phyloP scores from a whole-genome alignment of 2,113 vertebrate genomes.

The Poeciliopsis occidentalis region DNA sequence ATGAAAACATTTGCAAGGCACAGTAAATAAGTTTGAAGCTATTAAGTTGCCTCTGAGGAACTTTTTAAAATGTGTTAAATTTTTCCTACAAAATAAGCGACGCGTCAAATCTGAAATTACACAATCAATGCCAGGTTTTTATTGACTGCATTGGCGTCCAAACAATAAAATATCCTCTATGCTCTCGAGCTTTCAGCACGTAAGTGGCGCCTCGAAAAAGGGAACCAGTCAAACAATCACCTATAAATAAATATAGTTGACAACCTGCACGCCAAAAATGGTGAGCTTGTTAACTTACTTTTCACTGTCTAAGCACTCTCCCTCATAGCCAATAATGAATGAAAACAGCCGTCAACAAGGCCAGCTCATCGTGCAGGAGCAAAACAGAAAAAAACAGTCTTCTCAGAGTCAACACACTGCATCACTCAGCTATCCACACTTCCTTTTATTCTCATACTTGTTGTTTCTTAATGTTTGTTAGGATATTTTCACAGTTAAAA shows the following conservation, averaged over 20 bases:
- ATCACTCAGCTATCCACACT: conserved; percentile 27
- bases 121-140: neutral
- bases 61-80: neutral
- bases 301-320: conserved; percentile 11
- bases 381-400: conserved; percentile 43
- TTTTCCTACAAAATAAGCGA: neutral
- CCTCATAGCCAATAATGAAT: conserved; percentile 1
- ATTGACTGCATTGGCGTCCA: neutral
- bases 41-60: neutral
- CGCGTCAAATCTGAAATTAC: neutral
- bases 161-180: neutral
- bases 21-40: neutral
- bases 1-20: neutral
- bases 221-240: conserved; percentile 62
- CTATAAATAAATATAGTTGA: conserved; percentile 21
- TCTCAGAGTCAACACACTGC: conserved; percentile 9
- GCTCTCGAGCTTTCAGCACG: neutral
- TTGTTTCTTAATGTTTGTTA: neutral
- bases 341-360: conserved; percentile 10
- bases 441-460: conserved; percentile 17
- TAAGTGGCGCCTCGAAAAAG: conserved; percentile 46
- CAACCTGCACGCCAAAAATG: conserved; percentile 6
- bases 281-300: conserved; percentile 2
- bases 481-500: conserved; percentile 10
- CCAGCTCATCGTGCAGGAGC: neutral